These are phyloP conservation scores for Sarcoramphus papa DNA, from an alignment of 2,797 vertebrate genomes.

Conservation along the genomic window DNA sequence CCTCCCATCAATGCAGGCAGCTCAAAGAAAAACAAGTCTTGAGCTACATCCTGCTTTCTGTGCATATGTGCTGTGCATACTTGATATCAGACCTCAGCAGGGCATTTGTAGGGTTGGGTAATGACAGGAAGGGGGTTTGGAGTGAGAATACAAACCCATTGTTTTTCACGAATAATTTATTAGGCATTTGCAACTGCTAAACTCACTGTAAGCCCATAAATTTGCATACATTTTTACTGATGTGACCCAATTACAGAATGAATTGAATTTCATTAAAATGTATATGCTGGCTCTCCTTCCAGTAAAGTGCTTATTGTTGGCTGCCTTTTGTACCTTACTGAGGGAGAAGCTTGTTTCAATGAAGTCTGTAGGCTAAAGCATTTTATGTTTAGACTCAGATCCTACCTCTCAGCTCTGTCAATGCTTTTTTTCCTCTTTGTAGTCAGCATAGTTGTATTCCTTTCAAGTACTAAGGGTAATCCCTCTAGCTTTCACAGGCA, in stretches of 20 bases:
- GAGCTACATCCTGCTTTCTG: not conserved
- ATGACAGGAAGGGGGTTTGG: not conserved
- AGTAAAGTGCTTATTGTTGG: slow-evolving; percentile 16
- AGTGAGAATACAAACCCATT: not conserved
- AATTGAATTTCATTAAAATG: slow-evolving; percentile 65
- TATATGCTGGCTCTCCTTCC: not conserved
- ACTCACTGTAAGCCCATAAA: slow-evolving; percentile 64
- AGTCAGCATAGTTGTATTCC: slow-evolving; percentile 3
- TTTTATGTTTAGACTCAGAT: slow-evolving; percentile 39
- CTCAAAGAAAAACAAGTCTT: not conserved
- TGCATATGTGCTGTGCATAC: not conserved
- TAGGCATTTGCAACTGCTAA: slow-evolving; percentile 36
- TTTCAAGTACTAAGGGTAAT: slow-evolving; percentile 54
- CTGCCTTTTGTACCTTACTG: slow-evolving; percentile 36
- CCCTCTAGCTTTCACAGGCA: slow-evolving; percentile 22
- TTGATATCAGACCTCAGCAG: not conserved
- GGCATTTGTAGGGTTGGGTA: not conserved
- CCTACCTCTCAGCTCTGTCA: slow-evolving; percentile 10
- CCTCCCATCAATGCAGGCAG: not conserved
- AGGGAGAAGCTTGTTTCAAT: slow-evolving; percentile 24
- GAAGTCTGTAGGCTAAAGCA: slow-evolving; percentile 11
- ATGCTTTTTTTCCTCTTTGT: not conserved
- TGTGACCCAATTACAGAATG: slow-evolving; percentile 70
- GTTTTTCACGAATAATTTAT: slow-evolving; percentile 58
- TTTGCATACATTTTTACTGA: slow-evolving; percentile 69